A percentile compares a stretch with the other conserved stretches of the same genome.
These are phyloP conservation scores for Chorisops tibialis DNA, from an alignment of 2,888 invertebrate species.

Conservation along the genomic window DNA sequence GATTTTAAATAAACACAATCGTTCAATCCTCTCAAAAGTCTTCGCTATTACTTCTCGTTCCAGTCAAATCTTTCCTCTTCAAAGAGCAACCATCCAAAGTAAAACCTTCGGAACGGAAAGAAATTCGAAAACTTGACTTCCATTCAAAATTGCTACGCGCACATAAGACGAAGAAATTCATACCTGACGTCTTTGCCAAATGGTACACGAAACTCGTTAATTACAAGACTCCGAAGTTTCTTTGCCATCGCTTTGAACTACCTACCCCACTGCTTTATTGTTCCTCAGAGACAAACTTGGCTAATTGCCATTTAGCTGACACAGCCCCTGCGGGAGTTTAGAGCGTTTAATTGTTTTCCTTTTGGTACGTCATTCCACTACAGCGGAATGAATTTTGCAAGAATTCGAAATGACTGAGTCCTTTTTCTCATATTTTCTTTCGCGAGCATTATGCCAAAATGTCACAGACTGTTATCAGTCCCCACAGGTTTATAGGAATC, in stretches of 20 bases:
- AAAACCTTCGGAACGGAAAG: no score
- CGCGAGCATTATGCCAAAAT: background rate
- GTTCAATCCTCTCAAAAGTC: no score
- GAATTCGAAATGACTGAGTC: background rate
- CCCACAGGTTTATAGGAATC: no score
- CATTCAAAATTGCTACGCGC: no score
- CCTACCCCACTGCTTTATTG: slow-evolving; percentile 35
- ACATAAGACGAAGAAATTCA: no score
- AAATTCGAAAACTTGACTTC: no score
- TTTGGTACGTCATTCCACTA: background rate
- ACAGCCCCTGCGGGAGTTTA: slow-evolving; percentile 21
- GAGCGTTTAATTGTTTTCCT: slow-evolving; percentile 21
- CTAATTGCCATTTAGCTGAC: slow-evolving; percentile 37
- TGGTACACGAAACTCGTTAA: slow-evolving; percentile 8
- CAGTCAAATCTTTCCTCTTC: no score
- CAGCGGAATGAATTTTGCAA: background rate
- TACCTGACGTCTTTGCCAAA: no score
- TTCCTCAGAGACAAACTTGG: slow-evolving; percentile 37
- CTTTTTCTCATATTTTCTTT: background rate
- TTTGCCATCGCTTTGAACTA: background rate
- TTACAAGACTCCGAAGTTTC: background rate
- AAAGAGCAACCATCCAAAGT: no score
- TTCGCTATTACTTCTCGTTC: no score
- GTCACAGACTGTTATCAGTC: background rate
- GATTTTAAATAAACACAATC: no score